Evolutionary conservation across 2,113 vertebrate genomes (phyloP).

Genomic region (Dendropsophus ebraccatus): DNA sequence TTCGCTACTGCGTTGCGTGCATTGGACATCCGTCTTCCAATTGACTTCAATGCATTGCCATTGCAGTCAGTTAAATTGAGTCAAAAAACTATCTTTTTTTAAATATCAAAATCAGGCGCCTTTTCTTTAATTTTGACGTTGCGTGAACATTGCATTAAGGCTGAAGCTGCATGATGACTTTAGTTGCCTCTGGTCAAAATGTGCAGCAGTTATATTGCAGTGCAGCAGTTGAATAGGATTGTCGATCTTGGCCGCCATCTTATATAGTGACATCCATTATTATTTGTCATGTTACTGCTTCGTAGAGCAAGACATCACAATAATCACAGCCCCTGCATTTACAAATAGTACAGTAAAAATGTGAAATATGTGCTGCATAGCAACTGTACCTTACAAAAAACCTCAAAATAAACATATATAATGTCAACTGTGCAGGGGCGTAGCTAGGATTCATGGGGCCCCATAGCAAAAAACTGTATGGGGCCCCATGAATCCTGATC

Average conservation of each 20-base stretch:
- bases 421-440: too few relatives aligned
- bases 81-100: too few relatives aligned
- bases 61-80: too few relatives aligned
- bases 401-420: neutral
- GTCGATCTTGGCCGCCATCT: neutral
- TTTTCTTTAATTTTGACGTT: too few relatives aligned
- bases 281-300: neutral
- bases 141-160: too few relatives aligned
- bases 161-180: neutral
- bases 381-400: neutral
- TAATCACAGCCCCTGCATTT: neutral
- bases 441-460: too few relatives aligned
- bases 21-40: too few relatives aligned
- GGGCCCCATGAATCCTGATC: too few relatives aligned
- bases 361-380: neutral
- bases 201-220: neutral
- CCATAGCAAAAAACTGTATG: too few relatives aligned
- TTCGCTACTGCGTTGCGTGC: too few relatives aligned
- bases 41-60: too few relatives aligned
- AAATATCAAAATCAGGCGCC: too few relatives aligned
- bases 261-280: neutral
- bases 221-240: neutral
- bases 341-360: neutral
- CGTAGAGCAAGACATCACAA: neutral
- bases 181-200: neutral